Evolutionary conservation across 2,888 invertebrate species (phyloP), one percentile per base, ranked within the genome.

Genomic region (Tipula lateralis): DNA sequence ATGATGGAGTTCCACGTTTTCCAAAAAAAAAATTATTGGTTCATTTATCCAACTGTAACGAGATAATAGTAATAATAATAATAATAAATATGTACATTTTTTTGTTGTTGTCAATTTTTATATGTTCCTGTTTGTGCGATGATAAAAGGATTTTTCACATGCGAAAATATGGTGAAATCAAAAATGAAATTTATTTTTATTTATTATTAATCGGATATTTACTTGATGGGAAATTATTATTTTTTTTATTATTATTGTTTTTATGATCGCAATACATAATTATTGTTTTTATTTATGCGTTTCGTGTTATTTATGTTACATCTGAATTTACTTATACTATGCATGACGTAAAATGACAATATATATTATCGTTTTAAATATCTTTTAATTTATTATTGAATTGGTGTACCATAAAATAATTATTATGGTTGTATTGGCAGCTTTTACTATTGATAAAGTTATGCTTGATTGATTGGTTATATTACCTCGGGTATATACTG

Each of bases 131-230:
- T 66, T 24, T 19, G 24, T 24, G 50, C 50, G 19, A 66, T 66
- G 66, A 66, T 66, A 66, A 66, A 66, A 66, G 66, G 66, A 66
- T 66, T 66, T 66, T 66, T 66, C 66, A 66, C 66, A 66, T 66
- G 66, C 66, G 66, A 66, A 50, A 66, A 66, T 66, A 66, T 66
- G 66, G 66, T 66, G 24, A 24, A 66, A 66, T 24, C 24, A 7
- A 66, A 34, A 44, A 44, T 16, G 16, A 4, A 19, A 44, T 24
- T 66, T 44, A 32, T 44, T 50, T 50, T 3, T 12, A 39, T 39
- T 39, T 44, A 44, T 44, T 66, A 24, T 66, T 66, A 24, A 66
- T 66, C 66, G 66, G n/a, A 66, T 66, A 66, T 66, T 24, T 66
- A 66, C 24, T 66, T 66, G 66, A 66, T 66, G 66, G 24, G 66